Evolutionary conservation across 1,140 invertebrate species (phyloP), one percentile per base, ranked within the genome.

Genomic region (Tetranychus cinnabarinus): DNA sequence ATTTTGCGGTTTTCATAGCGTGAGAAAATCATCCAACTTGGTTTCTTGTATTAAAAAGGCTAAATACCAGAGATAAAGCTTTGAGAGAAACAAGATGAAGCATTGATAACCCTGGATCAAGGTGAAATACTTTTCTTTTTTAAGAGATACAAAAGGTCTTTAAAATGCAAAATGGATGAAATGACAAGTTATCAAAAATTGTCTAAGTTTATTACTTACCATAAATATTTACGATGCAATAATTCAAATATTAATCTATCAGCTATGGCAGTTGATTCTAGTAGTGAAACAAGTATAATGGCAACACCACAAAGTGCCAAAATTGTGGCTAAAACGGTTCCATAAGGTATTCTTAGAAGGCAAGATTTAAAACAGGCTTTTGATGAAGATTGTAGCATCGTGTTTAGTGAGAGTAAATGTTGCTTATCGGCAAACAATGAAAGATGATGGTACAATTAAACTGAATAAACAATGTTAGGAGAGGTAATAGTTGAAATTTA

Each of bases 331-430:
- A 46, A n/a, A 12, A 61, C 54, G 23, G 62, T 61, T 23, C 56
- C 62, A 45, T 59, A 63, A 4, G 62, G 62, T 33, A 63, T 39
- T 10, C 50, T 13, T 12, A 63, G 47, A 10, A 62, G 36, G 46
- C 61, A 62, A 13, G 15, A 39, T 59, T 48, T 56, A 31, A 39
- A 62, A 58, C 61, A 62, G 37, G 56, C 61, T 62, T 10, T 42
- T 42, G 39, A 42, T 42, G 10, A 42, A 6, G 10, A 6, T 42
- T 42, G 39, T 42, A 10, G 10, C 39, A 42, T 42, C 23, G 23
- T 23, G 23, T 23, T 23, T 23, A 23, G 23, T 23, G 23, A 23
- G 23, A 23, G 23, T 23, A 23, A 23, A 23, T 23, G 23, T 23
- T 23, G 23, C 23, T 23, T 23, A 23, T 23, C 23, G 23, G 23